phyloP scores from a whole-genome alignment of 2,888 invertebrate species.

The Papilio protenor region DNA sequence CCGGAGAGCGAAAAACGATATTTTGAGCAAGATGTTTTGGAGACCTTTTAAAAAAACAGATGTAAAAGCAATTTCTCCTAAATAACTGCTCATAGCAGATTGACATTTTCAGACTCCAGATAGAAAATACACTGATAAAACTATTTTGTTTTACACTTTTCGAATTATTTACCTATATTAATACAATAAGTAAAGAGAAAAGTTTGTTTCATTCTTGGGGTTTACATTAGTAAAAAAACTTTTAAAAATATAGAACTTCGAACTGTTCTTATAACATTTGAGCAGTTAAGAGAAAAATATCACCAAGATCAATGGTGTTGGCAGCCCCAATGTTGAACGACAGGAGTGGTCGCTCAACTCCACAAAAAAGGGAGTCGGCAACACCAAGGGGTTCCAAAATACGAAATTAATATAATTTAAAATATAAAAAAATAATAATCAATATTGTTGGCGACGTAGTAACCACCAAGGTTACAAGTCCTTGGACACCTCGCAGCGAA shows the following conservation, averaged over 20 bases:
- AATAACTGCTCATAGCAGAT: not conserved
- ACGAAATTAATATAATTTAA: no score
- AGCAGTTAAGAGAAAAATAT: no score
- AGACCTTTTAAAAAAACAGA: slow-evolving; percentile 22
- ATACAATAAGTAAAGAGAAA: not conserved
- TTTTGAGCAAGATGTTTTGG: slow-evolving; percentile 26
- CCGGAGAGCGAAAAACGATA: slow-evolving; percentile 33
- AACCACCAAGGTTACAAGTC: no score
- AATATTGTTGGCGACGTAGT: no score
- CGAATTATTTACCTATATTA: not conserved
- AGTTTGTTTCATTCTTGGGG: not conserved
- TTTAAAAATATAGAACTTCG: no score
- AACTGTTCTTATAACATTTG: no score
- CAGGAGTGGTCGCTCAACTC: not conserved
- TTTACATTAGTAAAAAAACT: not conserved
- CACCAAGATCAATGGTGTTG: not conserved
- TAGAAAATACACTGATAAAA: not conserved
- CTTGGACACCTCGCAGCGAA: no score
- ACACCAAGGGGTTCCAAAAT: not conserved
- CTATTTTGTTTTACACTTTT: slow-evolving; percentile 14
- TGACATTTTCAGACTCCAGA: not conserved
- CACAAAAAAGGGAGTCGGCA: not conserved
- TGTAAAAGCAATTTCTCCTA: not conserved
- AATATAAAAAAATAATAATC: not conserved
- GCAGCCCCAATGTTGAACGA: not conserved